Percentiles rank a stretch among this genome's conserved stretches.
Conservation (phyloP, 2,113 vertebrate species). For the Trichomycterus rosablanca region DNA sequence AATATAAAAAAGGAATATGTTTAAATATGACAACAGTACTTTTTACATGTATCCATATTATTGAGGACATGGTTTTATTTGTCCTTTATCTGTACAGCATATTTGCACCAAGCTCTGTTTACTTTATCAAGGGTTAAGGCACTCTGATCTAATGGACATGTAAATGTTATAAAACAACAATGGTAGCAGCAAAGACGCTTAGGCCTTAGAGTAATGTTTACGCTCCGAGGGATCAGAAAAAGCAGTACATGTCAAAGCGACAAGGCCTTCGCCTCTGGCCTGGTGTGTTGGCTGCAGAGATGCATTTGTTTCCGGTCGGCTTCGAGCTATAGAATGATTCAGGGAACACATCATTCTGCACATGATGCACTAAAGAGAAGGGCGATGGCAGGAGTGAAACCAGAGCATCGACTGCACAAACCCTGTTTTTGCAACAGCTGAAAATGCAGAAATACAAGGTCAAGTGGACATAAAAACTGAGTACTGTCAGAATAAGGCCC, state of each 20-base stretch:
- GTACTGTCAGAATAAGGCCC: not conserved
- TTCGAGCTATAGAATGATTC: constrained; percentile 7
- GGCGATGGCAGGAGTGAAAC: not conserved
- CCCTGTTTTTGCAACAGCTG: constrained; percentile 15
- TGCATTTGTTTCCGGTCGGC: constrained; percentile 8
- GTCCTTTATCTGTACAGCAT: not conserved
- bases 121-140: constrained; percentile 14
- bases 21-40: no score
- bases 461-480: not conserved
- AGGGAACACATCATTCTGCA: constrained; percentile 35
- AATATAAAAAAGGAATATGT: no score
- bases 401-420: not conserved
- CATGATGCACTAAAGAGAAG: not conserved
- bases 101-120: constrained; percentile 8
- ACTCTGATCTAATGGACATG: constrained; percentile 28
- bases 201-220: constrained; percentile 37
- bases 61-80: no score
- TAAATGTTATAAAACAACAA: constrained; percentile 34
- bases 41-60: no score
- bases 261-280: constrained; percentile 18
- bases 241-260: constrained; percentile 42
- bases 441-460: not conserved
- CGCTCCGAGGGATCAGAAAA: constrained; percentile 38
- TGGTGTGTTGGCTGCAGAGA: constrained; percentile 15
- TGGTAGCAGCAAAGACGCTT: not conserved